phyloP scores from a whole-genome alignment of 2,797 vertebrate species.

The Chiroxiphia lanceolata region DNA sequence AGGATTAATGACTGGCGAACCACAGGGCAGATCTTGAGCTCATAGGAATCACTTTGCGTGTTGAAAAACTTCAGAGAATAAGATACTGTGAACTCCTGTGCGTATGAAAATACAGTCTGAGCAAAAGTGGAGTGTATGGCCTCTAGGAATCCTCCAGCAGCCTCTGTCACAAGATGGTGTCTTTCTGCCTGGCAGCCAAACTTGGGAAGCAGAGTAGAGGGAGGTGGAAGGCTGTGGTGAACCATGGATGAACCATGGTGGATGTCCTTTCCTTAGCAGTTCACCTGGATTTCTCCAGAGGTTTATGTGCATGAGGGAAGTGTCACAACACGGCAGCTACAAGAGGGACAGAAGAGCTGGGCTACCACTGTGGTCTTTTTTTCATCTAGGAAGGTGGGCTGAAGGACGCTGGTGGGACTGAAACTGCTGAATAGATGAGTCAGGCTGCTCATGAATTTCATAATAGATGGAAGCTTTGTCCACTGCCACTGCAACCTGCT shows the following conservation, averaged over 20 bases:
- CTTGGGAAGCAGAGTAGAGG: accelerated
- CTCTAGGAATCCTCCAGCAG: not conserved
- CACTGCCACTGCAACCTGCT: not conserved
- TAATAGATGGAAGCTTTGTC: not conserved
- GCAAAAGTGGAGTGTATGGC: not conserved
- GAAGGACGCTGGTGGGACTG: not conserved
- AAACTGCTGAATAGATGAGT: not conserved
- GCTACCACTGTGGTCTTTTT: not conserved
- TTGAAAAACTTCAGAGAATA: not conserved
- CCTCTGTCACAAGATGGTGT: not conserved
- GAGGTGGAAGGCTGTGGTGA: not conserved
- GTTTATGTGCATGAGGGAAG: not conserved
- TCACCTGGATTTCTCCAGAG: not conserved
- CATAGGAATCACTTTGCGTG: not conserved
- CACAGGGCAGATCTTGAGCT: not conserved
- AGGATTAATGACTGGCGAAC: not conserved
- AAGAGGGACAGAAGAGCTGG: not conserved
- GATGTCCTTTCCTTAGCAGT: not conserved
- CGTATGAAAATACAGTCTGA: not conserved
- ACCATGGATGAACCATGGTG: too few species aligned
- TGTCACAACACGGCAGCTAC: not conserved
- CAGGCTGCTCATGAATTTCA: not conserved
- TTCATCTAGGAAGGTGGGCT: not conserved
- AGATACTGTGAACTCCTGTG: not conserved
- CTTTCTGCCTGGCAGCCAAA: not conserved